A percentile compares a stretch with the other conserved stretches of the same genome.
Evolutionary conservation across 2,797 vertebrate genomes (phyloP).

Genomic region (Menidia menidia): DNA sequence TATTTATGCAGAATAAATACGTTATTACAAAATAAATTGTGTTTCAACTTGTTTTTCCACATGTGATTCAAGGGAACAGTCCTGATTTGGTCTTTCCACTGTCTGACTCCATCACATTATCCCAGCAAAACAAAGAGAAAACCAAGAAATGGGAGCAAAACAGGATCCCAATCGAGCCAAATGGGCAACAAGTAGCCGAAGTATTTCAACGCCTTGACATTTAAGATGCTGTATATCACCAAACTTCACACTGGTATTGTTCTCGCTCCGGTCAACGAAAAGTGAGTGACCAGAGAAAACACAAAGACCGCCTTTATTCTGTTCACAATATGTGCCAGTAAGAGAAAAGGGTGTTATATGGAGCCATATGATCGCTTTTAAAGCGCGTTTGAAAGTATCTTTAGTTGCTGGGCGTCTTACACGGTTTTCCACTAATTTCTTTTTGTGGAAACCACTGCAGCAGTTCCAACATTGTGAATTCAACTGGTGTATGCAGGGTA

Average conservation of each 20-base stretch:
- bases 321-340: conserved; percentile 62
- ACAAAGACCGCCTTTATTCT: conserved; percentile 59
- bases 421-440: conserved; percentile 1
- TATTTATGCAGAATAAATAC: not conserved
- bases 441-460: not conserved
- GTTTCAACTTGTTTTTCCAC: not conserved
- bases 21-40: not conserved
- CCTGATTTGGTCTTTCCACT: not conserved
- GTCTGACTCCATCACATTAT: conserved; percentile 36
- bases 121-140: conserved; percentile 56
- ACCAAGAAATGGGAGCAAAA: conserved; percentile 54
- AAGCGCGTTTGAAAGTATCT: conserved; percentile 38
- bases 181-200: conserved; percentile 56
- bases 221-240: conserved; percentile 69
- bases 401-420: conserved; percentile 26
- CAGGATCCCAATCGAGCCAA: conserved; percentile 67
- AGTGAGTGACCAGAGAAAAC: conserved; percentile 31
- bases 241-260: conserved; percentile 63
- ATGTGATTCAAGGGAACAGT: not conserved
- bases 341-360: conserved; percentile 52
- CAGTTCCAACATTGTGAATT: not conserved
- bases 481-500: conserved; percentile 19
- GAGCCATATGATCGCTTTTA: conserved; percentile 60
- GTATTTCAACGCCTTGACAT: conserved; percentile 78
- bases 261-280: conserved; percentile 44